Conservation (phyloP, 64 coral and sea anemone genomes). For the Trachythela sp. region DNA sequence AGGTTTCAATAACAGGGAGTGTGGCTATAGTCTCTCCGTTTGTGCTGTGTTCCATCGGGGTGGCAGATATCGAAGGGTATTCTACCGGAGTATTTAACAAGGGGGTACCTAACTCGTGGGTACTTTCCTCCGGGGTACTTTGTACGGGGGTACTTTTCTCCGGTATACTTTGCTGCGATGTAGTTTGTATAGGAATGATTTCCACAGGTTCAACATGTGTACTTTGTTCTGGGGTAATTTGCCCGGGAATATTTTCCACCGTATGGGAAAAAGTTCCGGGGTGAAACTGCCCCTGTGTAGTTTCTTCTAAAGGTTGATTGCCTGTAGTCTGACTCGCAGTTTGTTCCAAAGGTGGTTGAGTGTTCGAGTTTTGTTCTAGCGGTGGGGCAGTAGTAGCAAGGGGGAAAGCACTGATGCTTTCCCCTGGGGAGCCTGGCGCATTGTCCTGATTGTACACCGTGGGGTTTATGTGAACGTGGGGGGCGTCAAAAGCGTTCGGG, state of each 20-base stretch:
- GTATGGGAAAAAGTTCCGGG: neutral
- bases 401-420: slow-evolving; percentile 13
- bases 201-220: neutral
- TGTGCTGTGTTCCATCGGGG: neutral
- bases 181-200: neutral
- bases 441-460: slow-evolving; percentile 2
- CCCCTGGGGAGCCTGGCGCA: neutral
- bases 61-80: neutral
- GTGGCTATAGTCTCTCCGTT: neutral
- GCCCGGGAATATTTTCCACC: neutral
- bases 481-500: neutral
- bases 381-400: slow-evolving; percentile 1
- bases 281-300: neutral
- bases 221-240: neutral
- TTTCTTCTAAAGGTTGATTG: neutral
- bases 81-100: neutral
- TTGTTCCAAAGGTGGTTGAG: neutral
- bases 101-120: neutral
- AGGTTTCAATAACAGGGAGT: neutral
- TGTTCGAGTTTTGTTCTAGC: neutral
- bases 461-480: slow-evolving; percentile 13
- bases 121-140: neutral
- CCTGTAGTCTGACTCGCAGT: too few species aligned
- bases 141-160: neutral
- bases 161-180: neutral